Evolutionary conservation across 2,888 invertebrate genomes (phyloP), one percentile per base, ranked within the genome.

Genomic region (Blastobasis adustella): DNA sequence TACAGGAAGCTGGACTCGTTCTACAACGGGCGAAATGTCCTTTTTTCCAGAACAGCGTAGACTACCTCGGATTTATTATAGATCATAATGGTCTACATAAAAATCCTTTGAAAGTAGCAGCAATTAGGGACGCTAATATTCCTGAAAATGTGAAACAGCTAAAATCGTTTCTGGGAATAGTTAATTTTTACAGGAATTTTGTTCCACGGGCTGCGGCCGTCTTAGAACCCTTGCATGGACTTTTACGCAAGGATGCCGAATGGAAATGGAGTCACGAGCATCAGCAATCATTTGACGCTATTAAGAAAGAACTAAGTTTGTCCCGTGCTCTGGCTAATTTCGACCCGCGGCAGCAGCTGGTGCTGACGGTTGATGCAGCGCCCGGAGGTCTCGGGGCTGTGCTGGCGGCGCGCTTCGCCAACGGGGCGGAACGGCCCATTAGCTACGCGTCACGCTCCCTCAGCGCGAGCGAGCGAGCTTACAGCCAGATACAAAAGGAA

Each of bases 401-500:
- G n/a, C n/a, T n/a, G n/a, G n/a, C n/a, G n/a, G n/a, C n/a, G n/a
- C n/a, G n/a, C n/a, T n/a, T n/a, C n/a, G n/a, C n/a, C n/a, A n/a
- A n/a, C n/a, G n/a, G n/a, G n/a, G n/a, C n/a, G n/a, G n/a, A n/a
- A n/a, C n/a, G n/a, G 39, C 39, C 54, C 6, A 45, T 54, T 5
- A 51, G 40, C 0, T 54, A 51, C 46, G 51, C 47, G 5, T 54
- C 51, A 5, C 39, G 39, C 1, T 49, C 51, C 9, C 37, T 54
- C 8, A 54, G 37, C 8, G 2, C 4, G 9, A 9, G 44, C 5
- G 47, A 54, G 44, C 51, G 51, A 46, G n/a, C n/a, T 5, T 54
- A 54, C 37, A 43, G 47, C 10, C 51, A 51, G 43, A 52, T 54
- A n/a, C 51, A 54, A 43, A 54, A 54, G 38, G 54, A 54, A 36